These are phyloP conservation scores for Tetropium fuscum DNA, from an alignment of 2,888 invertebrate species.

Conservation along the genomic window DNA sequence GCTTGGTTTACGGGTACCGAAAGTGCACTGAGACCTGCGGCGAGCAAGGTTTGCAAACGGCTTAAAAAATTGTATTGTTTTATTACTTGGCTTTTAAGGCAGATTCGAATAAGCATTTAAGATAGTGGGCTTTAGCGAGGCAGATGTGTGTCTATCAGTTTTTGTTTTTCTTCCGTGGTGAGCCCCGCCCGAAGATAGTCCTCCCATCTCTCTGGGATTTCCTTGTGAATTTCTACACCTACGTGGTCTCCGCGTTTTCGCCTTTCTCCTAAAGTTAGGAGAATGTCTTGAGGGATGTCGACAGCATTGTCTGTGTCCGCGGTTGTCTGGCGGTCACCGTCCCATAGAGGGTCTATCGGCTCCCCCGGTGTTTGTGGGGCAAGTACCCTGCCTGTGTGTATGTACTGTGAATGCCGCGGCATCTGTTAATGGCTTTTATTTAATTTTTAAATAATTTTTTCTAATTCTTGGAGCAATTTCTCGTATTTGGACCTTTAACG, in stretches of 20 bases:
- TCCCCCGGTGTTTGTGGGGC: no score
- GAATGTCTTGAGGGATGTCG: no score
- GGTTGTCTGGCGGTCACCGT: no score
- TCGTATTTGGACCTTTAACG: no score
- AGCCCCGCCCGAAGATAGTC: not conserved
- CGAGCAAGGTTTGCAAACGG: not conserved
- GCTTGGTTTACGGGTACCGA: not conserved
- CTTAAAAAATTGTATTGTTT: not conserved
- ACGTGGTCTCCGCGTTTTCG: not conserved
- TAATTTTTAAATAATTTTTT: no score
- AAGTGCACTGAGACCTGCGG: slow-evolving; percentile 2
- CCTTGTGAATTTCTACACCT: not conserved
- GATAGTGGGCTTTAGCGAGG: not conserved
- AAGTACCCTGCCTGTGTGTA: no score
- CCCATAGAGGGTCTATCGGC: no score
- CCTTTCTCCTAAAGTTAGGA: not conserved
- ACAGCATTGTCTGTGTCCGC: no score
- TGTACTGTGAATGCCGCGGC: no score
- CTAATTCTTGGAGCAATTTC: no score
- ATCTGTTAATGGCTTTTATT: no score
- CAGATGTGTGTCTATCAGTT: not conserved
- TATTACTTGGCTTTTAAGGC: not conserved
- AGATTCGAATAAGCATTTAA: not conserved
- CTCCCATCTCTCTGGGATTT: not conserved
- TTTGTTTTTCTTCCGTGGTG: not conserved